Base-by-base conservation (phyloP, 2,113 vertebrate genomes). In the Piliocolobus tephrosceles region DNA sequence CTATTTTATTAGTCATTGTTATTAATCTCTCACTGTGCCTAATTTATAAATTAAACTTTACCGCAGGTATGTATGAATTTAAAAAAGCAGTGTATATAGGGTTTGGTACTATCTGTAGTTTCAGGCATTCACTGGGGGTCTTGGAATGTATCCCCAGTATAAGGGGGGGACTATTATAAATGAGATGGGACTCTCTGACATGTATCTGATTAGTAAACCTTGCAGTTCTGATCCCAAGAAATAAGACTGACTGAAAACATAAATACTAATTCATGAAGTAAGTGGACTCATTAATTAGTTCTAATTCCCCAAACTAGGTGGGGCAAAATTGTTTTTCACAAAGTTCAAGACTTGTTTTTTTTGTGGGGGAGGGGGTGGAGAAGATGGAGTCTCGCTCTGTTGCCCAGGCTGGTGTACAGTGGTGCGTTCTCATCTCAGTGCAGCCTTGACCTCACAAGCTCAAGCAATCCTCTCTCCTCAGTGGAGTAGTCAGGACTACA, bases 211-310 rank as follows among this genome's bases (percentile, higher is more conserved):
- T 75, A 81, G 32, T 68, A 91, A 88, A 45, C 7, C 35, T 88
- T 61, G 22, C 45, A 92, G 14, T 18, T 93, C 30, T 89, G 66
- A 83, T 82, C 18, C 18, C 2, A 97, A 50, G 57, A 70, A 94
- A 94, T 83, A 66, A 91, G 80, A 91, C 43, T 89, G 40, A 92
- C 6, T 88, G 10, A 75, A 91, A 94, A 90, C 58, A 16, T 13
- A 40, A 57, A 61, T 70, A 76, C 4, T 88, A 50, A 76, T 64
- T 88, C 64, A 35, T 43, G 17, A 47, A 80, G 76, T 83, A 84
- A 57, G 5, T n/a, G 11, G 14, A 55, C 81, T 76, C 32, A 45
- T 82, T 70, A 55, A 70, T 95, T 80, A 47, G 9, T 76, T 95
- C 43, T 73, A 80, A 25, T 87, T 52, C 45, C 10, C 66, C 27